Evolutionary conservation across 2,888 invertebrate species (phyloP).

Genomic region (Drosophila flavopinicola): DNA sequence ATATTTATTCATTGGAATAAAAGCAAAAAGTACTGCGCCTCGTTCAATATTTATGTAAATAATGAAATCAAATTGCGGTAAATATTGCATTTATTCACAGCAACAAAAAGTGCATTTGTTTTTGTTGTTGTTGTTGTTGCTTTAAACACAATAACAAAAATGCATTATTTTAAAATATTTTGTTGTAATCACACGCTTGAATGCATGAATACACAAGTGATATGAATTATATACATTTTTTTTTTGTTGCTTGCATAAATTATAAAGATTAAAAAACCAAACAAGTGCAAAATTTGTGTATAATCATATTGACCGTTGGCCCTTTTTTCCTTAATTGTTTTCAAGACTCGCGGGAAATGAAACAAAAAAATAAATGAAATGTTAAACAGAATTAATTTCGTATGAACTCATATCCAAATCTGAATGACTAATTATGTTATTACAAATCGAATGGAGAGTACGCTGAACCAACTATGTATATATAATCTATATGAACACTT

Average conservation of each 20-base stretch:
- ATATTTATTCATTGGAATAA: constrained; percentile 1
- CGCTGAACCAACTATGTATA: not conserved
- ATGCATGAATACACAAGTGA: constrained; percentile 13
- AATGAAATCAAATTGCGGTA: not conserved
- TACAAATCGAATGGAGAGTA: not conserved
- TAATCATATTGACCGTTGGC: not conserved
- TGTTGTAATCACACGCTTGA: constrained; percentile 17
- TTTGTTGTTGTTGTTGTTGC: not conserved
- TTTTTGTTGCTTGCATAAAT: constrained; percentile 13
- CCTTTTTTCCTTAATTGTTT: not conserved
- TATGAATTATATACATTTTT: constrained; percentile 15
- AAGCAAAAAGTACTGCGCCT: not conserved
- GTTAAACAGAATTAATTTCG: not conserved
- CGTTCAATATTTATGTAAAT: constrained; percentile 3
- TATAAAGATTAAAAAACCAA: not conserved
- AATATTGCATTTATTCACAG: constrained; percentile 10
- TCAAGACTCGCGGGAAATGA: not conserved
- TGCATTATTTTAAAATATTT: not conserved
- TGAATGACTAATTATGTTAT: constrained; percentile 9
- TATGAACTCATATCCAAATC: not conserved
- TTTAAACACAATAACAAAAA: constrained; percentile 8
- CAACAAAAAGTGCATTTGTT: not conserved
- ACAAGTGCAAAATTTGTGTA: not conserved
- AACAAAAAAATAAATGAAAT: constrained; percentile 6
- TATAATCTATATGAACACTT: not conserved